These are phyloP conservation scores for Pilophorus perplexus DNA, from an alignment of 2,888 invertebrate genomes.

Conservation along the genomic window DNA sequence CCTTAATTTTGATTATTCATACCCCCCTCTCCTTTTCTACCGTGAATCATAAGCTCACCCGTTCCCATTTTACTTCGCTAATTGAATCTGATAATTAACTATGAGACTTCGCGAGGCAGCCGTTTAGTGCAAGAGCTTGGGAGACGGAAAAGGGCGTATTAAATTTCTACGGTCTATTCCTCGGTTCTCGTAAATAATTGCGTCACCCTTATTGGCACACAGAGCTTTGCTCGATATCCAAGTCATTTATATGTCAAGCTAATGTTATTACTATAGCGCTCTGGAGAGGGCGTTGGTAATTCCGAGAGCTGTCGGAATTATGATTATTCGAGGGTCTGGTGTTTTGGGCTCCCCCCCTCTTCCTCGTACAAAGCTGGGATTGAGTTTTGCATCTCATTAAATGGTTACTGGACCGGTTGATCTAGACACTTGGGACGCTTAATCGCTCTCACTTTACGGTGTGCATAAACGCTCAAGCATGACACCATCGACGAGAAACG, in stretches of 20 bases:
- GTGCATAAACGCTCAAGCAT: too few relatives aligned
- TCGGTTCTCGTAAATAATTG: not conserved
- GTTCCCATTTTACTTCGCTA: constrained; percentile 15
- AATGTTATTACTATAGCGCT: not conserved
- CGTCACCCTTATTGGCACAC: not conserved
- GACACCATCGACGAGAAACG: too few relatives aligned
- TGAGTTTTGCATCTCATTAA: too few relatives aligned
- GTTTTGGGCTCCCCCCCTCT: too few relatives aligned
- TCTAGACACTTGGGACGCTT: too few relatives aligned
- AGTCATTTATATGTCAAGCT: constrained; percentile 8
- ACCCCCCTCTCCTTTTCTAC: constrained; percentile 7
- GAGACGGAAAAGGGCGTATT: not conserved
- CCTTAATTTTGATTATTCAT: constrained; percentile 36
- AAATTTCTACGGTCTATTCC: not conserved
- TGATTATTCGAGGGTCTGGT: too few relatives aligned
- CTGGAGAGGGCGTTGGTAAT: too few relatives aligned
- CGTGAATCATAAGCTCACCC: constrained; percentile 33
- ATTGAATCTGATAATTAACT: constrained; percentile 30
- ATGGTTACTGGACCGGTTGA: too few relatives aligned
- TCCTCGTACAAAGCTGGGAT: too few relatives aligned
- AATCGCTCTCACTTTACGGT: too few relatives aligned
- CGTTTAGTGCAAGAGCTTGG: not conserved
- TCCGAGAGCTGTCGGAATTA: too few relatives aligned
- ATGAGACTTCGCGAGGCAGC: not conserved
- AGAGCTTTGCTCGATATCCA: not conserved